These are phyloP conservation scores for Dasypus novemcinctus DNA, from an alignment of 2,113 vertebrate genomes.

Conservation along the genomic window DNA sequence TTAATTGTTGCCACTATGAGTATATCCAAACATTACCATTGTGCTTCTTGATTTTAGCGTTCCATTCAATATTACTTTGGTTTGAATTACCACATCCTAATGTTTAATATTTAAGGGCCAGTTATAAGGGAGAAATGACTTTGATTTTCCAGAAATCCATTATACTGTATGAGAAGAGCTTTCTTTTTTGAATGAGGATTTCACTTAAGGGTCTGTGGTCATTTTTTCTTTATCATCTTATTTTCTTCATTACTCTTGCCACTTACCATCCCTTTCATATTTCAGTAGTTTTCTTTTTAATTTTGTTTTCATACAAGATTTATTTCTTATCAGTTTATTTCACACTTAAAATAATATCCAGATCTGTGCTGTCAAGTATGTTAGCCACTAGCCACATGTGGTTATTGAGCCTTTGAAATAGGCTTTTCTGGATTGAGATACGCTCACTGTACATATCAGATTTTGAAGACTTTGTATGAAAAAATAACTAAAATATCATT, in stretches of 20 bases:
- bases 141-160: constrained; percentile 41
- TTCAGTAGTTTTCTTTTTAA: constrained; percentile 51
- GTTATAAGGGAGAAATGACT: constrained; percentile 67
- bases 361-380: not conserved
- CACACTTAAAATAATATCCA: not conserved
- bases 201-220: not conserved
- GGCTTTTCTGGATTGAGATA: not conserved
- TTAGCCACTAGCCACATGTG: too few relatives aligned
- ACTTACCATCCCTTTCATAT: constrained; percentile 19
- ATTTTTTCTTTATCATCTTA: not conserved
- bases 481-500: not conserved
- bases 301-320: not conserved
- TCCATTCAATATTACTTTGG: constrained; percentile 7
- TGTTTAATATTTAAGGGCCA: constrained; percentile 47
- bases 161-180: not conserved
- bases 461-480: too few relatives aligned
- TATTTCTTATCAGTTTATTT: not conserved
- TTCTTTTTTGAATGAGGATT: not conserved
- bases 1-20: too few relatives aligned
- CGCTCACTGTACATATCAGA: not conserved
- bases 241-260: not conserved
- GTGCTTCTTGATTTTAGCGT: constrained; percentile 2
- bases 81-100: constrained; percentile 33
- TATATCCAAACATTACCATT: too few relatives aligned
- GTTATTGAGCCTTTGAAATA: constrained; percentile 25